A percentile compares a stretch with the other conserved stretches of the same genome.
Conservation (phyloP, 2,888 invertebrate species). For the Schrankia costaestrigalis region DNA sequence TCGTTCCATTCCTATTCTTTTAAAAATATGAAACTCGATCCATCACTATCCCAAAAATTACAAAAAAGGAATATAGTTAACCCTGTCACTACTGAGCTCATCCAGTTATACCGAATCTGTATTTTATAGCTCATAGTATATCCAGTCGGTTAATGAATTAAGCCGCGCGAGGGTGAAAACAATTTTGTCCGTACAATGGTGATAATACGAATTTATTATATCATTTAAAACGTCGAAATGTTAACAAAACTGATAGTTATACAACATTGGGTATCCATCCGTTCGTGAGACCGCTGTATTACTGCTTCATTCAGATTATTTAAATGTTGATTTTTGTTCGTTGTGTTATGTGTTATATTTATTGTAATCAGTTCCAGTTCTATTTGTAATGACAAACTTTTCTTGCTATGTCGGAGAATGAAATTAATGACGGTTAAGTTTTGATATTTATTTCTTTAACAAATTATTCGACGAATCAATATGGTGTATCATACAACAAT, state of each 20-base stretch:
- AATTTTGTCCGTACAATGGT: constrained; percentile 61
- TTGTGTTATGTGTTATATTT: too few species aligned
- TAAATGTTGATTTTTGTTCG: too few species aligned
- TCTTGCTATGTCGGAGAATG: too few species aligned
- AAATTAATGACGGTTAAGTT: too few species aligned
- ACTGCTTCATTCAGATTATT: constrained; percentile 19
- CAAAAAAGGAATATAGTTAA: not conserved
- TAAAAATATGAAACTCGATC: too few species aligned
- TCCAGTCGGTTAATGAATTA: constrained; percentile 65
- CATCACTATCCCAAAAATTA: too few species aligned
- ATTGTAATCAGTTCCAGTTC: too few species aligned
- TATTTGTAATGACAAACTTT: too few species aligned
- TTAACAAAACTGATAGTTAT: constrained; percentile 55
- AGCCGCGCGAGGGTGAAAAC: constrained; percentile 61
- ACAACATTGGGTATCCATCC: constrained; percentile 33
- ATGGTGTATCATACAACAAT: too few species aligned
- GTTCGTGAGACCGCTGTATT: constrained; percentile 18
- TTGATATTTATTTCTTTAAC: too few species aligned
- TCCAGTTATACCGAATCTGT: constrained; percentile 24
- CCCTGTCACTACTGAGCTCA: constrained; percentile 7
- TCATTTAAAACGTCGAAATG: constrained; percentile 69
- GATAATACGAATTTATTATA: constrained; percentile 75
- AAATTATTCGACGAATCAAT: too few species aligned
- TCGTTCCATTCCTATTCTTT: too few species aligned
- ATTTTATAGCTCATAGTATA: constrained; percentile 50